These are phyloP conservation scores for Zoanthus sansibaricus DNA, from an alignment of 92 coral and sea anemone genomes.

Conservation along the genomic window DNA sequence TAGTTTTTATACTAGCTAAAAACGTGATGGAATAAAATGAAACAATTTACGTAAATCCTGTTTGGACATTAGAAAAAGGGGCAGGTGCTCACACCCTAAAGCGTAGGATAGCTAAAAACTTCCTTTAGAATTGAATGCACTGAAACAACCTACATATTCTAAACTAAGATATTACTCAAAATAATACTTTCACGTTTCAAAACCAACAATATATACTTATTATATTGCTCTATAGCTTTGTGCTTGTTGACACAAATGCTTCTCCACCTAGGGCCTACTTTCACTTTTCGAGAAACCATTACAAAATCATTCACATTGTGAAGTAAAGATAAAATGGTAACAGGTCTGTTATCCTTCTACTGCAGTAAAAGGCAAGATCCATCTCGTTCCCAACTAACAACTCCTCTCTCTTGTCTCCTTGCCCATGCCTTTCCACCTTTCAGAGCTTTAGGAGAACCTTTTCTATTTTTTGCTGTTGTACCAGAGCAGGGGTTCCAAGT, in stretches of 20 bases:
- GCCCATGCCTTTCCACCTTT: slow-evolving; percentile 35
- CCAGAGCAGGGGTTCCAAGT: slow-evolving; percentile 33
- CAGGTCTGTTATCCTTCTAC: slow-evolving; percentile 9
- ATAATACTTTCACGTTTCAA: too few species aligned
- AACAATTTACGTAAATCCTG: too few species aligned
- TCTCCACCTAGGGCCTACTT: slow-evolving; percentile 3
- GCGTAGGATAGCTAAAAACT: too few species aligned
- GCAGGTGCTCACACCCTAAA: too few species aligned
- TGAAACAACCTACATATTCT: too few species aligned
- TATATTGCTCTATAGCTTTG: slow-evolving; percentile 4
- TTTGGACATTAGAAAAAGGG: too few species aligned
- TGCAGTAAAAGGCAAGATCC: slow-evolving; percentile 22
- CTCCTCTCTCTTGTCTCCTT: slow-evolving; percentile 26
- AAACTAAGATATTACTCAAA: too few species aligned
- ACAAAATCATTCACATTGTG: slow-evolving; percentile 35
- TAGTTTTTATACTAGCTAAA: too few species aligned
- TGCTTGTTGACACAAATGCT: background rate
- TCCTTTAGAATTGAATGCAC: too few species aligned
- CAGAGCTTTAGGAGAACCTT: slow-evolving; percentile 12
- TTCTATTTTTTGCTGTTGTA: slow-evolving; percentile 16
- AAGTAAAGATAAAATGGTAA: background rate
- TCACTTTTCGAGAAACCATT: slow-evolving; percentile 13
- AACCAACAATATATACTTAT: background rate
- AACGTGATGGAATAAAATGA: too few species aligned
- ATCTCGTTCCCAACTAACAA: slow-evolving; percentile 16